Conservation (phyloP, 2,113 vertebrate genomes). For the Uropsilus gracilis region DNA sequence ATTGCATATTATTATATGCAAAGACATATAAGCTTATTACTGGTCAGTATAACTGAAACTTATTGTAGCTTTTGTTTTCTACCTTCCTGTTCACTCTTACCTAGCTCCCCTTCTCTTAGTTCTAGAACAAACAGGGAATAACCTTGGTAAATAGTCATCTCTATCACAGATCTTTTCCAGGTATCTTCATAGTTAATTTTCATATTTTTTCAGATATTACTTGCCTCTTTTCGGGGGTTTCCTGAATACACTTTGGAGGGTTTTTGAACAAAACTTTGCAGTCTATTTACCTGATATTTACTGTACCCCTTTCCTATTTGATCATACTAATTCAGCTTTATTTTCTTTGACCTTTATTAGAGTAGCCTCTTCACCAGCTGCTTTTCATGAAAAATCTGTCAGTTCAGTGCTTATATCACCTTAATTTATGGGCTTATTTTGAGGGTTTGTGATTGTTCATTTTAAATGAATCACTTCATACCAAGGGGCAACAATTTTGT, state of each 20-base stretch:
- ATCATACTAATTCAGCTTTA: not conserved
- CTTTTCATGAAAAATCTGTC: not conserved
- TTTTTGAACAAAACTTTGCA: not conserved
- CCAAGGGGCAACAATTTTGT: not conserved
- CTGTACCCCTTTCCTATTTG: not conserved
- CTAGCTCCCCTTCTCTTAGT: not conserved
- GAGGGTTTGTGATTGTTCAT: not conserved
- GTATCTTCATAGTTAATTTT: not conserved
- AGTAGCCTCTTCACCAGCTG: not conserved
- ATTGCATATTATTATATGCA: too few relatives aligned
- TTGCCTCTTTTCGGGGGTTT: not conserved
- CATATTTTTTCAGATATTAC: not conserved
- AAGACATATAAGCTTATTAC: too few relatives aligned
- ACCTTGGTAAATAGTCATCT: not conserved
- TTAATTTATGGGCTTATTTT: not conserved
- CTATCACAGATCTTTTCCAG: rapidly evolving
- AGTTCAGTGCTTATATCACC: not conserved
- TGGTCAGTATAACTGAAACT: too few relatives aligned
- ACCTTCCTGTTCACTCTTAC: not conserved
- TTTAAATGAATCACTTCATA: not conserved
- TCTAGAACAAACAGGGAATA: not conserved
- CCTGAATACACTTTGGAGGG: too few relatives aligned
- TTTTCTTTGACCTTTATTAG: not conserved
- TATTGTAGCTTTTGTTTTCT: too few relatives aligned
- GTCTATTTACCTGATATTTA: not conserved